These are phyloP conservation scores for Lypha dubia DNA, from an alignment of 2,888 invertebrate genomes.

Conservation along the genomic window DNA sequence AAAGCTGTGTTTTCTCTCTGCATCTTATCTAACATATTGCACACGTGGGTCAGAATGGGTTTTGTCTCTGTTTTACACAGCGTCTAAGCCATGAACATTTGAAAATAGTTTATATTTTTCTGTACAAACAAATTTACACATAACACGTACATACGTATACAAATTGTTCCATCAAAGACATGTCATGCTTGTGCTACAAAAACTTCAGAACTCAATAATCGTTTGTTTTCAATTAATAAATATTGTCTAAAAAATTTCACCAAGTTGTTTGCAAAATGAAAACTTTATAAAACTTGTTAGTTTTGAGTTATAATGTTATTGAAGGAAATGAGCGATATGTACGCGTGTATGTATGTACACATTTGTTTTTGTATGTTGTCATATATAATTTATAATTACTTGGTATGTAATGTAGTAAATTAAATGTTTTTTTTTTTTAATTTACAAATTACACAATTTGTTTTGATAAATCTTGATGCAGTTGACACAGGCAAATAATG, in stretches of 20 bases:
- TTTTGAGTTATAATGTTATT: too few relatives aligned
- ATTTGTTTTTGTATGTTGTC: background rate
- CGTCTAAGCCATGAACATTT: slow-evolving; percentile 20
- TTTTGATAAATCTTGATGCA: background rate
- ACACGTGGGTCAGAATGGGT: slow-evolving; percentile 55
- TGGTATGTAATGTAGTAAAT: slow-evolving; percentile 16
- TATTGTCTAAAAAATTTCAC: too few relatives aligned
- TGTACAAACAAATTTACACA: background rate
- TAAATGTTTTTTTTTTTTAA: background rate
- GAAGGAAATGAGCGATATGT: background rate
- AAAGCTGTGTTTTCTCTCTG: background rate
- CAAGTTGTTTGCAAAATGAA: too few relatives aligned
- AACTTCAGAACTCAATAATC: too few relatives aligned
- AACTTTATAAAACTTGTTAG: too few relatives aligned
- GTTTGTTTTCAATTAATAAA: too few relatives aligned
- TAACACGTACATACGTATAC: background rate
- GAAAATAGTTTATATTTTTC: slow-evolving; percentile 35
- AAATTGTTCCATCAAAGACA: slow-evolving; percentile 25
- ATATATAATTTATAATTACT: slow-evolving; percentile 4
- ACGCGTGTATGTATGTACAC: background rate
- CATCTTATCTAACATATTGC: slow-evolving; percentile 61
- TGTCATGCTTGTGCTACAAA: too few relatives aligned
- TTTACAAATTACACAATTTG: slow-evolving; percentile 1
- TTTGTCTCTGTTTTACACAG: slow-evolving; percentile 7
- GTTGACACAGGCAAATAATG: background rate